phyloP scores from a whole-genome alignment of 2,797 vertebrate species.

The Cryptoprocta ferox region DNA sequence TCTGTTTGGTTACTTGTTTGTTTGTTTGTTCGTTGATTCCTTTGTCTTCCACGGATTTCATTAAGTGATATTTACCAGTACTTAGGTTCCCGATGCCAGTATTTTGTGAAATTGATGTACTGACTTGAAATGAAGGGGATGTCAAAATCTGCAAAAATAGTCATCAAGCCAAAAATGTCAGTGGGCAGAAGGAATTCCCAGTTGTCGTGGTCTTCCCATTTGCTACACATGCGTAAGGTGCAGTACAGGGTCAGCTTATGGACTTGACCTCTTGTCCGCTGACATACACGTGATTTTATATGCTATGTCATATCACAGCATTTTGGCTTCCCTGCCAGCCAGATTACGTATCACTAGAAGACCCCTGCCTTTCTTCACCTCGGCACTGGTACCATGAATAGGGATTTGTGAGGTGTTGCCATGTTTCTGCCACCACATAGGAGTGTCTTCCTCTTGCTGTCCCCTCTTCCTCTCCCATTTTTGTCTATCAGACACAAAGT shows the following conservation, averaged over 20 bases:
- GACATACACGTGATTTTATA: neutral
- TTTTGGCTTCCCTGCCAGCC: neutral
- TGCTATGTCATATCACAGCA: neutral
- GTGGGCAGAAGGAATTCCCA: neutral
- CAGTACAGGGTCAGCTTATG: neutral
- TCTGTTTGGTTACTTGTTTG: neutral
- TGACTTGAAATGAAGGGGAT: constrained; percentile 48
- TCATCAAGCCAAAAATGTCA: constrained; percentile 9
- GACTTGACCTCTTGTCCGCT: neutral
- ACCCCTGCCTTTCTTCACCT: neutral
- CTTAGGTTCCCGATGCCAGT: constrained; percentile 38
- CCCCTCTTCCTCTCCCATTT: neutral
- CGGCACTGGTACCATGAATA: neutral
- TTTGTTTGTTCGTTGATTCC: neutral
- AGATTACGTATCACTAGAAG: neutral
- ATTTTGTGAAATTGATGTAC: constrained; percentile 40
- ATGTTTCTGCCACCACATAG: neutral
- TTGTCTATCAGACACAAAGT: neutral
- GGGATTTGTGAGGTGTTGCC: neutral
- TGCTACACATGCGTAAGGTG: neutral
- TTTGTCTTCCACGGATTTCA: neutral
- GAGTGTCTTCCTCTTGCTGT: neutral
- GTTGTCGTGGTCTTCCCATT: neutral
- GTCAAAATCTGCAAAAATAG: constrained; percentile 31
- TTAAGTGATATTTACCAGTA: constrained; percentile 31